A percentile compares a stretch with the other conserved stretches of the same genome.
These are phyloP conservation scores for Lonchura striata DNA, from an alignment of 2,113 vertebrate genomes.

Conservation along the genomic window DNA sequence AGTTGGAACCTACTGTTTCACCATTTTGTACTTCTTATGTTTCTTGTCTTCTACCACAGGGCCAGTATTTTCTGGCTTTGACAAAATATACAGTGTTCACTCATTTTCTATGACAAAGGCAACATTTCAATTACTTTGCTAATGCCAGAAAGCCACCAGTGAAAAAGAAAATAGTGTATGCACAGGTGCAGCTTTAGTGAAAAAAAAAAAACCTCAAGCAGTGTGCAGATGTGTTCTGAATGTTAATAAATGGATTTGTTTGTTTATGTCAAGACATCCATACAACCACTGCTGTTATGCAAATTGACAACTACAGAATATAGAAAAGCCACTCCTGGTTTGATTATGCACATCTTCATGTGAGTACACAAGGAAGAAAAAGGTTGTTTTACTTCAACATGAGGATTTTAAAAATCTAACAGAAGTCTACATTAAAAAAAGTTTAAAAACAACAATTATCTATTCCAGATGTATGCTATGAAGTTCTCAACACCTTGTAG, in stretches of 20 bases:
- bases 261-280: not conserved
- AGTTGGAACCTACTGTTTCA: slow-evolving; percentile 14
- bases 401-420: not conserved
- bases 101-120: not conserved
- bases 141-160: slow-evolving; percentile 12
- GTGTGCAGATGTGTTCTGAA: not conserved
- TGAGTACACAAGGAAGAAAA: not conserved
- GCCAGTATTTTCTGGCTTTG: not conserved
- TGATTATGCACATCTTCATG: not conserved
- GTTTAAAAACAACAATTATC: not conserved
- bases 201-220: not conserved
- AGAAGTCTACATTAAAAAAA: not conserved
- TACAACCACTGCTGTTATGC: not conserved
- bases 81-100: not conserved
- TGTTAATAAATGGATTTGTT: not conserved
- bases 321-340: not conserved
- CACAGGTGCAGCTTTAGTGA: not conserved
- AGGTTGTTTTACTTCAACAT: not conserved
- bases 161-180: not conserved
- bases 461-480: accelerated
- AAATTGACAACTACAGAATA: not conserved
- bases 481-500: not conserved
- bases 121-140: not conserved
- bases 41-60: not conserved
- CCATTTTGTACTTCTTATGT: not conserved